Conservation (phyloP, 2,797 vertebrate species). For the Macroramphosus scolopax region DNA sequence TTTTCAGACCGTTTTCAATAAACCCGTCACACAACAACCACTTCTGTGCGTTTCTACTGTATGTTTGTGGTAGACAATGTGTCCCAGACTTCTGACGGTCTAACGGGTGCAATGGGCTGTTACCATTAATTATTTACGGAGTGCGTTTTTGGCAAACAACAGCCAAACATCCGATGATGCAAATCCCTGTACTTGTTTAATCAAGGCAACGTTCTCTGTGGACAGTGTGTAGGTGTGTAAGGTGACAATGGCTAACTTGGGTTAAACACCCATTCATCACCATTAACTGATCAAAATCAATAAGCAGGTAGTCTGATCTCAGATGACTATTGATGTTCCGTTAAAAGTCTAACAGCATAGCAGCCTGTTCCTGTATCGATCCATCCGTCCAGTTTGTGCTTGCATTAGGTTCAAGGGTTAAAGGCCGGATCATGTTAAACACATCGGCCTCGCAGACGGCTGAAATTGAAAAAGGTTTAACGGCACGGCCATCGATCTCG, state of each 20-base stretch:
- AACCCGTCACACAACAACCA: no score
- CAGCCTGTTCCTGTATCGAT: conserved; percentile 45
- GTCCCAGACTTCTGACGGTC: conserved; percentile 53
- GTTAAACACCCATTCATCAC: conserved; percentile 21
- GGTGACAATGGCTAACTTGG: neutral
- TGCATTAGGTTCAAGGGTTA: conserved; percentile 49
- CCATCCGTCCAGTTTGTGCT: conserved; percentile 22
- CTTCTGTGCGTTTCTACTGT: no score
- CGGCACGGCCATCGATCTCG: conserved; percentile 2
- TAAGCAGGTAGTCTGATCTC: conserved; percentile 21
- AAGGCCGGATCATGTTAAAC: conserved; percentile 41
- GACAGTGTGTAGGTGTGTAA: no score
- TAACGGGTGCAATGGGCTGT: conserved; percentile 57
- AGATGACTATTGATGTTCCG: conserved; percentile 19
- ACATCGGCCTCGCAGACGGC: conserved; percentile 3
- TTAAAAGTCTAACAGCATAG: conserved; percentile 17
- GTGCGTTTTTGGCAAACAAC: conserved; percentile 64
- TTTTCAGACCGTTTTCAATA: neutral
- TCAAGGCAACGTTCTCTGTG: no score
- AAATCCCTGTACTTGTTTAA: no score
- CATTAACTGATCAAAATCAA: conserved; percentile 40
- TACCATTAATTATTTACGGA: conserved; percentile 74
- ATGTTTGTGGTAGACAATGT: conserved; percentile 13
- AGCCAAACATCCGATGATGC: no score
- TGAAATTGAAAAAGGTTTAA: conserved; percentile 30